phyloP scores from a whole-genome alignment of 2,888 invertebrate genomes.

The Leptinotarsa rubiginosa region DNA sequence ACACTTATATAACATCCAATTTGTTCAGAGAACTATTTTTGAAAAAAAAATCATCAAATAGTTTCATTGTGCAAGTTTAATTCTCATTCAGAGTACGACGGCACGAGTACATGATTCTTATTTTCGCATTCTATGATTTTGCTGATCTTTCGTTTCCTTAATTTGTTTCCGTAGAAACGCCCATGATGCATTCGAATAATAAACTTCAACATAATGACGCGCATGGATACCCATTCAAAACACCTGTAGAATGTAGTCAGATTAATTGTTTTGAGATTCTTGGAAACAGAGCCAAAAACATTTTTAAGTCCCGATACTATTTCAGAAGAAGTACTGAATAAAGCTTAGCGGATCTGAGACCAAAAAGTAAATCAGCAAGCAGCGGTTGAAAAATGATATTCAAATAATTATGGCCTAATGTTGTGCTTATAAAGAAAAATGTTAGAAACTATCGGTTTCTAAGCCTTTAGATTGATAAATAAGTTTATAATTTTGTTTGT shows the following conservation, averaged over 20 bases:
- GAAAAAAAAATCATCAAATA: too few relatives aligned
- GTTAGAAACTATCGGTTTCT: too few relatives aligned
- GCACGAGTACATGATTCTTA: too few relatives aligned
- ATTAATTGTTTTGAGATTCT: slow-evolving; percentile 5
- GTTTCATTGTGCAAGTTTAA: too few relatives aligned
- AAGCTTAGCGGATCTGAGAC: background rate
- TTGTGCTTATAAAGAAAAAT: background rate
- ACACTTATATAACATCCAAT: too few relatives aligned
- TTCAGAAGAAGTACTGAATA: background rate
- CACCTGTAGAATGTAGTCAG: slow-evolving; percentile 10
- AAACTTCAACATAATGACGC: slow-evolving; percentile 6
- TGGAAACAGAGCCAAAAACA: slow-evolving; percentile 2
- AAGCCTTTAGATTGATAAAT: too few relatives aligned
- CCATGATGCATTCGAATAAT: background rate
- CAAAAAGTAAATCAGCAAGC: too few relatives aligned
- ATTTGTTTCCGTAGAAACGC: background rate
- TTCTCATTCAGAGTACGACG: too few relatives aligned
- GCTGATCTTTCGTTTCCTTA: background rate
- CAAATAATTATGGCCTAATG: too few relatives aligned
- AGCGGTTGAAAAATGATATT: too few relatives aligned
- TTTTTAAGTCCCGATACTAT: background rate
- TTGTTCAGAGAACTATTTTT: too few relatives aligned
- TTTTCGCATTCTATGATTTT: background rate
- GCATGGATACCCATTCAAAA: slow-evolving; percentile 14
- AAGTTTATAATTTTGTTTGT: too few relatives aligned